These are phyloP conservation scores for Chrysolina americana DNA, from an alignment of 2,888 invertebrate genomes.

Conservation along the genomic window DNA sequence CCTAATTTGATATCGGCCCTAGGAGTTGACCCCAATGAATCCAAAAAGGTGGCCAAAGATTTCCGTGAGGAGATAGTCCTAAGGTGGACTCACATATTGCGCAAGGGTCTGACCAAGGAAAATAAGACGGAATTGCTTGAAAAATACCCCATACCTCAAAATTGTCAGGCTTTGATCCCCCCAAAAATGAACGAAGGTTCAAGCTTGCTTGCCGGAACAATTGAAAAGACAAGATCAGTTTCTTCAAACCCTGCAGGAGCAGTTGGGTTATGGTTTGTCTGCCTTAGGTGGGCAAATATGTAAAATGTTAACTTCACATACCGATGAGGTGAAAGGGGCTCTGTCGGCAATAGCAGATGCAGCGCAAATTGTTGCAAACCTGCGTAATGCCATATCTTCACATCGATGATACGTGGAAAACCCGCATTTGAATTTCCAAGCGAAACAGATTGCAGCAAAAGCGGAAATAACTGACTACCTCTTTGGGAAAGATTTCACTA, in stretches of 20 bases:
- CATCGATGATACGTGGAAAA: neutral
- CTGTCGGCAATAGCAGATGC: neutral
- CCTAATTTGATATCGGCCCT: neutral
- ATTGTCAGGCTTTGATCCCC: too few species aligned
- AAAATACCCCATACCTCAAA: too few species aligned
- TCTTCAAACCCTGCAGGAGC: too few species aligned
- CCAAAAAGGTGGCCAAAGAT: neutral
- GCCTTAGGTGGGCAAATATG: too few species aligned
- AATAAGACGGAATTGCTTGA: conserved; percentile 1
- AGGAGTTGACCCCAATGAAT: neutral
- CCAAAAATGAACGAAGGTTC: too few species aligned
- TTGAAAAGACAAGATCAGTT: too few species aligned
- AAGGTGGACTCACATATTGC: neutral
- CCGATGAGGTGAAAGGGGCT: too few species aligned
- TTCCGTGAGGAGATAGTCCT: neutral
- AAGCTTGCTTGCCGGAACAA: too few species aligned
- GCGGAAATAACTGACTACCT: neutral
- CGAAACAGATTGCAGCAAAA: neutral
- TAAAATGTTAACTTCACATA: too few species aligned
- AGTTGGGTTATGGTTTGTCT: too few species aligned
- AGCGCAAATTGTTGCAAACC: neutral
- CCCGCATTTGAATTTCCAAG: neutral
- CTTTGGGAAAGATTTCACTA: neutral
- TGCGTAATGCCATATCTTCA: neutral
- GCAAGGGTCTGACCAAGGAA: neutral